These are phyloP conservation scores for Araneus ventricosus DNA, from an alignment of 1,140 invertebrate species.

Conservation along the genomic window DNA sequence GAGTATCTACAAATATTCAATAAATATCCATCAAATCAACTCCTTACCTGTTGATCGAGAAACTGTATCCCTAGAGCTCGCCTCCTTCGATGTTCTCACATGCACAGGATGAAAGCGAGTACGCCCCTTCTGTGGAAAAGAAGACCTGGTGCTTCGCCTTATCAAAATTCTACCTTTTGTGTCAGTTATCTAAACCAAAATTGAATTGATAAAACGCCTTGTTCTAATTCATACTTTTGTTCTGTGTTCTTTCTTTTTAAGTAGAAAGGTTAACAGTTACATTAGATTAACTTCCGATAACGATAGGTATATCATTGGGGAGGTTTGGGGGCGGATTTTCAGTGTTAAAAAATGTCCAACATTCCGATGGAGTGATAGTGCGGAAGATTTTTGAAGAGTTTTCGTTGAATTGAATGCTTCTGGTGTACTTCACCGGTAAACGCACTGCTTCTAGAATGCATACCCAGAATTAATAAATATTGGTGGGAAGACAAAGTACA, in stretches of 20 bases:
- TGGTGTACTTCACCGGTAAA: too few species aligned
- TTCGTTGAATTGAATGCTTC: too few species aligned
- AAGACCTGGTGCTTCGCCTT: neutral
- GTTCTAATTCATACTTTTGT: slow-evolving; percentile 37
- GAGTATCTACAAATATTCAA: too few species aligned
- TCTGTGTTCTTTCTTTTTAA: slow-evolving; percentile 1
- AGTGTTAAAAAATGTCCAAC: neutral
- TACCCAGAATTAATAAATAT: too few species aligned
- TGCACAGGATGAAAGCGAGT: slow-evolving; percentile 7
- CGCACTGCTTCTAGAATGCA: too few species aligned
- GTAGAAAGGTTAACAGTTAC: slow-evolving; percentile 47
- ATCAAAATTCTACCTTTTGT: slow-evolving; percentile 14
- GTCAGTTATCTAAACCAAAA: neutral
- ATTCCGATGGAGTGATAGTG: neutral
- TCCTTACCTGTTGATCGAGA: neutral
- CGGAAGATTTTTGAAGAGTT: neutral
- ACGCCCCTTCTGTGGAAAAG: neutral
- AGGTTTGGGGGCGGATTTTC: neutral
- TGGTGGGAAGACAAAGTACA: too few species aligned
- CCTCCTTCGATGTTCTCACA: neutral
- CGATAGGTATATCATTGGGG: too few species aligned
- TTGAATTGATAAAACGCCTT: neutral
- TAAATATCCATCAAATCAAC: neutral
- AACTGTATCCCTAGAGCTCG: neutral
- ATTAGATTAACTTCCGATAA: neutral